phyloP scores from a whole-genome alignment of 2,797 vertebrate genomes.

The Neosalanx taihuensis region DNA sequence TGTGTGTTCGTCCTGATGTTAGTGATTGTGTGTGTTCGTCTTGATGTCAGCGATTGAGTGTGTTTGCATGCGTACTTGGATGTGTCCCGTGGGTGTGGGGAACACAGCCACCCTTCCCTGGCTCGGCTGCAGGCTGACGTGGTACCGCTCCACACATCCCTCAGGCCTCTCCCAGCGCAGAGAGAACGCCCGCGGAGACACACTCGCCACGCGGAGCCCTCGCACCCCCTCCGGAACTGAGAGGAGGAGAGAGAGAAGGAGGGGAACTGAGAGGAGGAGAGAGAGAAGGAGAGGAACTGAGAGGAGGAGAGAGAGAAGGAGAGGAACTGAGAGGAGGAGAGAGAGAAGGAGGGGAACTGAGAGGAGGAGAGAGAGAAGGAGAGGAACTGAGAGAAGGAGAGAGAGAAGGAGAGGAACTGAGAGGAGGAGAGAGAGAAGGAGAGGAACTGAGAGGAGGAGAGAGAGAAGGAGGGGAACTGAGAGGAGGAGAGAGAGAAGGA shows the following conservation, averaged over 20 bases:
- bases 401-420: conserved; percentile 48
- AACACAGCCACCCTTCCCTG: conserved; percentile 76
- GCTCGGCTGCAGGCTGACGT: conserved; percentile 73
- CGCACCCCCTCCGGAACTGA: conserved; percentile 53
- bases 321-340: conserved; percentile 43
- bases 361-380: not conserved
- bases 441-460: too few relatives aligned
- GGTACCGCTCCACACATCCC: conserved; percentile 75
- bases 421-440: not conserved
- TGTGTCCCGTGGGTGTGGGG: conserved; percentile 48
- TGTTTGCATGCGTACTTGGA: conserved; percentile 62
- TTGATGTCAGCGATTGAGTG: not conserved
- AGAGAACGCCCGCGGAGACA: conserved; percentile 66
- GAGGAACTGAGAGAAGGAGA: not conserved
- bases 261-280: conserved; percentile 43
- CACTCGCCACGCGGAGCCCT: conserved; percentile 42
- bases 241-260: conserved; percentile 16
- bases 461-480: too few relatives aligned
- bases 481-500: conserved; percentile 25
- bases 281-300: not conserved
- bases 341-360: too few relatives aligned
- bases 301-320: conserved; percentile 16
- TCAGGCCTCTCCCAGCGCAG: conserved; percentile 72
- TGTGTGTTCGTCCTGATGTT: not conserved
- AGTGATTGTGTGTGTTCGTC: not conserved